Conservation (phyloP, 1,140 invertebrate species). For the Magallana ariakensis region DNA sequence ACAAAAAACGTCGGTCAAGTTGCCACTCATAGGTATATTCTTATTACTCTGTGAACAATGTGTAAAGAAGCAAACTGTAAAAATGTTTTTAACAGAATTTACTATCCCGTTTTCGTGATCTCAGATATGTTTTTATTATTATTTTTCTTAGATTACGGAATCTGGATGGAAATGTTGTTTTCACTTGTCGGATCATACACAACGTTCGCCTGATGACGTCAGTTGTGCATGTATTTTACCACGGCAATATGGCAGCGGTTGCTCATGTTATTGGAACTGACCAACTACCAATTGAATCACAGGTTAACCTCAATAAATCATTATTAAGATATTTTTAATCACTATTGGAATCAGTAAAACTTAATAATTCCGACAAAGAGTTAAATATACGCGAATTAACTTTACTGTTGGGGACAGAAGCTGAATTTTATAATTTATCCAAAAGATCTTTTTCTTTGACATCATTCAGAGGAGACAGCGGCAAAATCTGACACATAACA, state of each 20-base stretch:
- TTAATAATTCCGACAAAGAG: no score
- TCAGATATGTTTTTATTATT: not conserved
- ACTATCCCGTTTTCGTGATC: no score
- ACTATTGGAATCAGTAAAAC: no score
- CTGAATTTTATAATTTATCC: not conserved
- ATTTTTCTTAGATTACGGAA: constrained; percentile 61
- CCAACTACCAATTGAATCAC: constrained; percentile 61
- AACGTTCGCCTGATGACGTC: constrained; percentile 67
- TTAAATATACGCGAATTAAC: no score
- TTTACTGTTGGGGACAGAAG: not conserved
- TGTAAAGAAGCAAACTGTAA: not conserved
- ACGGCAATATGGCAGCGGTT: constrained; percentile 67
- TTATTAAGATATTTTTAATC: no score
- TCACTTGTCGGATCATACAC: constrained; percentile 65
- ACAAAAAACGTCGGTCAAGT: constrained; percentile 62
- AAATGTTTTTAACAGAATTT: no score
- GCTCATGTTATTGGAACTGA: constrained; percentile 70
- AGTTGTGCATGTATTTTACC: constrained; percentile 68
- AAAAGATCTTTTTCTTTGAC: no score
- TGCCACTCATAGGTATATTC: constrained; percentile 65
- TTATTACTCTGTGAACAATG: not conserved
- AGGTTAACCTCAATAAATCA: not conserved
- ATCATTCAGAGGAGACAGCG: no score
- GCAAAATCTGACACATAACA: no score
- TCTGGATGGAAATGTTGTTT: constrained; percentile 48